Conservation (phyloP, 2,888 invertebrate species). For the Pyrocoelia pectoralis region DNA sequence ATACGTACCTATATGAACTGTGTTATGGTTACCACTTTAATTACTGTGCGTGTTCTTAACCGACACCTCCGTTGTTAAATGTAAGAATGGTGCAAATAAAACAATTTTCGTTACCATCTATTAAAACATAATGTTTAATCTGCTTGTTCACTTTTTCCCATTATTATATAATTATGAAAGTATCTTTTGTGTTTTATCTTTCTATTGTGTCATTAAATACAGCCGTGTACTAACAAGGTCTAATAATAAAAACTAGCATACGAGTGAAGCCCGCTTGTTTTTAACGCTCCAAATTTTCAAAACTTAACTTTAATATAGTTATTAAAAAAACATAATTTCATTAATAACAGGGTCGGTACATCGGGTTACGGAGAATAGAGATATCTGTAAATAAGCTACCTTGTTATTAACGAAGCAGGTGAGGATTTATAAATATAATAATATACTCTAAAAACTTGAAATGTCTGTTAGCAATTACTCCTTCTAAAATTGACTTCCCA, state of each 20-base stretch:
- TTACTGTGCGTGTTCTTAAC: neutral
- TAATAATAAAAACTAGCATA: slow-evolving; percentile 42
- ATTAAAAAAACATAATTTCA: slow-evolving; percentile 47
- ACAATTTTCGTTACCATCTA: neutral
- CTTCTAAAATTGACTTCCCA: neutral
- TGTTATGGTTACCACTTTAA: neutral
- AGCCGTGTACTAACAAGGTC: slow-evolving; percentile 45
- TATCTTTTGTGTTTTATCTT: slow-evolving; percentile 23
- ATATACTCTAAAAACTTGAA: slow-evolving; percentile 28
- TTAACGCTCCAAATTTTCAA: slow-evolving; percentile 33
- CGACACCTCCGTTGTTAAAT: neutral
- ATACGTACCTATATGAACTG: neutral
- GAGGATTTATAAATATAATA: slow-evolving; percentile 34
- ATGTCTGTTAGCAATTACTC: slow-evolving; percentile 17
- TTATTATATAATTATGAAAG: slow-evolving; percentile 25
- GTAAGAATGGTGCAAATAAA: neutral
- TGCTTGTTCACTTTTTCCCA: neutral
- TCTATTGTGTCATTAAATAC: slow-evolving; percentile 34
- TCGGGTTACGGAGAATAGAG: slow-evolving; percentile 39
- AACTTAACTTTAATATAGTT: slow-evolving; percentile 45
- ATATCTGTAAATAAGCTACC: slow-evolving; percentile 34
- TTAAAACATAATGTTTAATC: neutral
- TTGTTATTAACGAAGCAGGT: slow-evolving; percentile 41
- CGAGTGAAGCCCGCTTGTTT: slow-evolving; percentile 25
- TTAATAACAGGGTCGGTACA: slow-evolving; percentile 46